Evolutionary conservation across 2,888 invertebrate genomes (phyloP), one percentile per base, ranked within the genome.

Genomic region (Pseudanteris insignis): DNA sequence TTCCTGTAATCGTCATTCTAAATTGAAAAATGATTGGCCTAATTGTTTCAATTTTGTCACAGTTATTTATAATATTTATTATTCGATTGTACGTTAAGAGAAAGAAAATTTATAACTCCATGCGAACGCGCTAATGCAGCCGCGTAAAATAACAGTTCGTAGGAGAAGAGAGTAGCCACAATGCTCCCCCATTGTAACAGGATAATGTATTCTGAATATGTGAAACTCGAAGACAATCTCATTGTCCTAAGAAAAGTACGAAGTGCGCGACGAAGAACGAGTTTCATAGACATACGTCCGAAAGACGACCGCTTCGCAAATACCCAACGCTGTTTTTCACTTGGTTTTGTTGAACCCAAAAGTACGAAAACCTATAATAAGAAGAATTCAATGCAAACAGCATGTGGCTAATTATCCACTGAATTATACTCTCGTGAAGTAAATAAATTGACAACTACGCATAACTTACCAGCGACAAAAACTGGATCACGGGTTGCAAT

Each of bases 191-290:
- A 75, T 76, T 68, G 76, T 75, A 75, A 76, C 67, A 63, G 65
- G 75, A 76, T 76, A 73, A 75, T 74, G 71, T 70, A 73, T 72
- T 71, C 71, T 69, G 69, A 70, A 74, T 69, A 70, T 68, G 69
- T 70, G 74, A 71, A 72, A 69, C 68, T 69, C 67, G 66, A 70
- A 67, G 70, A 70, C 67, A 66, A 69, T 69, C 71, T 68, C 69
- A 64, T 68, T 64, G 65, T 55, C 54, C 55, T 43, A 32, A 54
- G 57, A 61, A 68, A 67, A 67, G 67, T 65, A 66, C 66, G 69
- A 72, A 71, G 72, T 69, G 69, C 67, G 67, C 61, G 63, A 54
- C 29, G 32, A 44, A 46, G 41, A 57, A 55, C 46, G 53, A 41
- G 60, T 50, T 46, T 46, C 57, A 47, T 33, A 41, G 47, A 47